These are phyloP conservation scores for Rhodeus uyekii DNA, from an alignment of 2,797 vertebrate species.

Conservation along the genomic window DNA sequence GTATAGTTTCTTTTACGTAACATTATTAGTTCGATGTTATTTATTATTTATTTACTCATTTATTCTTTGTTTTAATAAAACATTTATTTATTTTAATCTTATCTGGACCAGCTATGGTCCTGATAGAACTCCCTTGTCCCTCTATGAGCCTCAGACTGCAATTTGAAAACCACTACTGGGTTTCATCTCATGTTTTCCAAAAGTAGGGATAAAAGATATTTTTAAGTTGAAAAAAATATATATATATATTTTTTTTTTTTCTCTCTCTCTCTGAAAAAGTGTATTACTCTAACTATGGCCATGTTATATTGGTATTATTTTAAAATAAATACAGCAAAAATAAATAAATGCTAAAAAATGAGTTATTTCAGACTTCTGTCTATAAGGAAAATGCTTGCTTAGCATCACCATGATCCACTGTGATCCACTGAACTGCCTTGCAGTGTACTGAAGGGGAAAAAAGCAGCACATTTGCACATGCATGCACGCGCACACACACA, in stretches of 20 bases:
- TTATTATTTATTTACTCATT: no score
- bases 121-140: no score
- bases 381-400: constrained; percentile 5
- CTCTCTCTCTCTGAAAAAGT: background rate
- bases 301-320: background rate
- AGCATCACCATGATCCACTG: background rate
- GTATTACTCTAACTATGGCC: background rate
- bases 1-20: background rate
- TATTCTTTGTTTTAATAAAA: no score
- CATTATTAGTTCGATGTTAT: background rate
- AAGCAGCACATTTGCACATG: constrained; percentile 29
- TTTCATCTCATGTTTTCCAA: background rate
- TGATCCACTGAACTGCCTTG: constrained; percentile 23
- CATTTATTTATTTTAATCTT: no score
- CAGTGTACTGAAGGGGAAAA: background rate
- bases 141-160: background rate
- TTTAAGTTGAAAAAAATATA: background rate
- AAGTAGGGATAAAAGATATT: background rate
- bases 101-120: no score
- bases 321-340: background rate
- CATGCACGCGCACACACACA: constrained; percentile 6
- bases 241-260: no score
- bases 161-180: background rate
- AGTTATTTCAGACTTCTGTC: constrained; percentile 5
- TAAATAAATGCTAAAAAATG: background rate